Conservation (phyloP, 2,797 vertebrate species). For the Alexandromys oeconomus region DNA sequence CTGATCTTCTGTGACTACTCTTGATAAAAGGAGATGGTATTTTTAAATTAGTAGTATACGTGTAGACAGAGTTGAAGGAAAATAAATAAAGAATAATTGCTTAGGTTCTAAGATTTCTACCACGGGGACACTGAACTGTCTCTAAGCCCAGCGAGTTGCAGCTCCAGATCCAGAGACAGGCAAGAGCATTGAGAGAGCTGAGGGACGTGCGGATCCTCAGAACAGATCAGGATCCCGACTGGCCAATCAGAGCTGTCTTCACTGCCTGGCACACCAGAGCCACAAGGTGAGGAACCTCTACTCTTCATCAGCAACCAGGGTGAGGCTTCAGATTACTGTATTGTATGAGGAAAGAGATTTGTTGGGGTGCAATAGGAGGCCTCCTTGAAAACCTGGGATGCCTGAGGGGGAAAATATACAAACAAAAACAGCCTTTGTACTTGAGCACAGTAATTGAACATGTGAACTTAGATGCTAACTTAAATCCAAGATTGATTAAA, state of each 20-base stretch:
- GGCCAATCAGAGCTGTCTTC: neutral
- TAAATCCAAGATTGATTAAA: conserved; percentile 27
- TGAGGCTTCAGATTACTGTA: neutral
- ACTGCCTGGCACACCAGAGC: neutral
- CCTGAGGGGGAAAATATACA: neutral
- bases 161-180: neutral
- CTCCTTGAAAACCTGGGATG: neutral
- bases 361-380: neutral
- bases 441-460: neutral
- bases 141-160: neutral
- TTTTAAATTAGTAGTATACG: neutral
- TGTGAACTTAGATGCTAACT: neutral
- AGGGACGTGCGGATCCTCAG: accelerated
- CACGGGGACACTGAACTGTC: neutral
- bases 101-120: neutral
- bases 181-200: neutral
- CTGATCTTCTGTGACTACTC: neutral
- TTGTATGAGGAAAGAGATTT: neutral
- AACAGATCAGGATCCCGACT: neutral
- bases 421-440: neutral
- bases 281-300: neutral
- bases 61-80: neutral
- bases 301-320: neutral
- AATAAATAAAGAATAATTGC: conserved; percentile 12
- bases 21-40: neutral